These are phyloP conservation scores for Ochlodes sylvanus DNA, from an alignment of 2,888 invertebrate species.

Conservation along the genomic window DNA sequence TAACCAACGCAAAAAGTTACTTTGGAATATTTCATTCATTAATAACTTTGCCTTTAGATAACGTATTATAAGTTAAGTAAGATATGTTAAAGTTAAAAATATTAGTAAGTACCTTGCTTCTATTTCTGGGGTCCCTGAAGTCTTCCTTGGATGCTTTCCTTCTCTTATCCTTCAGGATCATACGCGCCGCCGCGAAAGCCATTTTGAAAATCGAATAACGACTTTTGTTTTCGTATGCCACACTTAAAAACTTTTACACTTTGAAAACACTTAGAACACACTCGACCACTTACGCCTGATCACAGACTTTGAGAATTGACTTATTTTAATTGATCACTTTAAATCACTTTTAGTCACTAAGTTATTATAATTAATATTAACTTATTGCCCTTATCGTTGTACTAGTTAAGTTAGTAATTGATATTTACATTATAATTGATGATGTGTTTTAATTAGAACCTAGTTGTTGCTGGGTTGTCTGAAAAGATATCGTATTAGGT, in stretches of 20 bases:
- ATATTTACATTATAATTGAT: slow-evolving; percentile 42
- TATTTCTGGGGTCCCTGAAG: slow-evolving; percentile 88
- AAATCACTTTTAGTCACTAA: slow-evolving; percentile 42
- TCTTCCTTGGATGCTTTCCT: slow-evolving; percentile 93
- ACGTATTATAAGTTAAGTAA: too few species aligned
- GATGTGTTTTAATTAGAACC: background rate
- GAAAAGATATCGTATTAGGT: slow-evolving; percentile 1
- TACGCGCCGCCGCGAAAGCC: slow-evolving; percentile 94
- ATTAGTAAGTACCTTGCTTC: slow-evolving; percentile 89
- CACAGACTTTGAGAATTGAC: slow-evolving; percentile 49
- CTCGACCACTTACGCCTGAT: slow-evolving; percentile 42
- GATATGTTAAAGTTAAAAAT: too few species aligned
- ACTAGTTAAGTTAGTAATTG: slow-evolving; percentile 44
- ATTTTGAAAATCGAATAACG: slow-evolving; percentile 72
- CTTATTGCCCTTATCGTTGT: slow-evolving; percentile 64
- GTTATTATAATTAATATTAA: slow-evolving; percentile 53
- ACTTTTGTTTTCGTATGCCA: slow-evolving; percentile 12
- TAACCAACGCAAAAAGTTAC: too few species aligned
- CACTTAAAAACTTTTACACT: slow-evolving; percentile 26
- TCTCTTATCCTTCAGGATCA: slow-evolving; percentile 93
- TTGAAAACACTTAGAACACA: slow-evolving; percentile 43
- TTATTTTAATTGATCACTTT: slow-evolving; percentile 43
- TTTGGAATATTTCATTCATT: too few species aligned
- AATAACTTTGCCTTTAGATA: too few species aligned
- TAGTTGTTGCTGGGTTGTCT: slow-evolving; percentile 15